Evolutionary conservation across 2,797 vertebrate genomes (phyloP), one percentile per base, ranked within the genome.

Genomic region (Ictinia mississippiensis): DNA sequence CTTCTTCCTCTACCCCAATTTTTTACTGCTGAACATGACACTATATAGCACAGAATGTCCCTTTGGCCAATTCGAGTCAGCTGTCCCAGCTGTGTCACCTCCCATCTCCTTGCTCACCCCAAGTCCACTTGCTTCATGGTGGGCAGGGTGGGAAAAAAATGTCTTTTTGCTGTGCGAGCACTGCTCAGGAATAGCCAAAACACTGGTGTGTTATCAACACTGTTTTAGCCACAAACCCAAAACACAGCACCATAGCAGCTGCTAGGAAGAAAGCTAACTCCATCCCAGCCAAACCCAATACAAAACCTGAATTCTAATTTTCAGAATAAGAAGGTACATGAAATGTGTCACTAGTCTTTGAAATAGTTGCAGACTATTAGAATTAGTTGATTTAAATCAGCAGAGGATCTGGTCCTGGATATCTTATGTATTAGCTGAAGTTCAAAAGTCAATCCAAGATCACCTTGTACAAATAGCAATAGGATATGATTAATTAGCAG

Each of bases 71-170:
- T 40, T 52, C 0, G 2, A 63, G 13, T 33, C 52, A 42, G 31
- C 72, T 66, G 26, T 66, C 38, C 37, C 33, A 75, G 29, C 25
- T 47, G 61, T 33, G 29, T n/a, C 52, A 10, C 18, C 21, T 82
- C 44, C n/a, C 63, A 65, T 31, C 22, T 10, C 14, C 49, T 67
- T 40, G 18, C 29, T 74, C 40, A 35, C 12, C 12, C 14, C 28
- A 40, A 55, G 33, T 16, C 35, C 40, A 37, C 40, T 59, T 1
- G 2, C n/a, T 58, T 80, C 56, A 14, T 1, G 1, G 44, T 0
- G 3, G 9, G 8, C 17, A 42, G 22, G 10, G 14, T 59, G 55
- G 38, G 37, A 29, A 44, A 62, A 68, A 12, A 35, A 26, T 33
- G 22, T 11, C 20, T 63, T 70, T 74, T 56, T 63, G 44, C 37